Percentiles rank a stretch among this genome's conserved stretches.
These are phyloP conservation scores for Blomia tropicalis DNA, from an alignment of 2,888 invertebrate species.

Conservation along the genomic window DNA sequence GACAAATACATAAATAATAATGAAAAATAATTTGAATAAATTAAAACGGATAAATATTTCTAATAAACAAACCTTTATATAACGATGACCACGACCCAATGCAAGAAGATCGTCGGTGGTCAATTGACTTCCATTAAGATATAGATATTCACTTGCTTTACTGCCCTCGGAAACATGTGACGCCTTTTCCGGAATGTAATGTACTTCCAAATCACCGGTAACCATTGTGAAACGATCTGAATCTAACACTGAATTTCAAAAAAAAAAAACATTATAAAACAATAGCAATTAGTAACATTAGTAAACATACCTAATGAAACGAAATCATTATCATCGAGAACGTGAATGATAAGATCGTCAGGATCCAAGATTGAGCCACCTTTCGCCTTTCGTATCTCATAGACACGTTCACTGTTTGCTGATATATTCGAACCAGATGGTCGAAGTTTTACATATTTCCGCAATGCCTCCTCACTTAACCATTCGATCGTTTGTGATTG, in stretches of 20 bases:
- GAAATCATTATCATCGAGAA: constrained; percentile 47
- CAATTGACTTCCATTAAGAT: constrained; percentile 44
- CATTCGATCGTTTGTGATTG: constrained; percentile 40
- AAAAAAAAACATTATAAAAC: neutral
- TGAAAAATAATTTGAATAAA: neutral
- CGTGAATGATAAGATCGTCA: constrained; percentile 42
- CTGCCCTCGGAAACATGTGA: no score
- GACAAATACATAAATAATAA: neutral
- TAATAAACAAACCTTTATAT: constrained; percentile 19
- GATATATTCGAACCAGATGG: constrained; percentile 28
- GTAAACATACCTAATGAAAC: constrained; percentile 43
- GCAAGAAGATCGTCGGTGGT: constrained; percentile 43
- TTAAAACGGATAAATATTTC: neutral
- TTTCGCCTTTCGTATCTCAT: constrained; percentile 44
- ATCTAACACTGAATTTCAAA: constrained; percentile 37
- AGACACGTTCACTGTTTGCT: constrained; percentile 31
- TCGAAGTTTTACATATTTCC: constrained; percentile 39
- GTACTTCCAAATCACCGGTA: constrained; percentile 39
- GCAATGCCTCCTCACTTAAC: constrained; percentile 42
- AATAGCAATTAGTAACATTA: constrained; percentile 7
- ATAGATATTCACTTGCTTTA: constrained; percentile 38
- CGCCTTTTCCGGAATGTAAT: constrained; percentile 40
- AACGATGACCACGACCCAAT: constrained; percentile 40
- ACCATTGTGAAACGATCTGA: constrained; percentile 40
- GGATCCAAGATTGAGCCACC: constrained; percentile 46